phyloP scores from a whole-genome alignment of 2,797 vertebrate species.

The Parotocinclus haroldoi region DNA sequence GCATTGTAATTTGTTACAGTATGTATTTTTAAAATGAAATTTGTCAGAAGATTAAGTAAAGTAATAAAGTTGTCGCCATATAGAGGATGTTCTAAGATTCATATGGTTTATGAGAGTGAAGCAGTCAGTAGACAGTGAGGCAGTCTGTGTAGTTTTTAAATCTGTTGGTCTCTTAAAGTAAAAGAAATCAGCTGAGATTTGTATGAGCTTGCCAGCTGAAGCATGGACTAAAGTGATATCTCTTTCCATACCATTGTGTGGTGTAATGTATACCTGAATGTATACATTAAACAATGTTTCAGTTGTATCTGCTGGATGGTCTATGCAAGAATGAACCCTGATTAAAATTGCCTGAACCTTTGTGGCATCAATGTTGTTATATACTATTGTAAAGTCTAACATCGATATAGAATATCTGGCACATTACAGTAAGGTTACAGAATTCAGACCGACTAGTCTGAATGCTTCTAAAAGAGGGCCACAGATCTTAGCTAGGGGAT shows the following conservation, averaged over 20 bases:
- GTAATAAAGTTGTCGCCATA: constrained; percentile 5
- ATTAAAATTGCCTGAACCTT: constrained; percentile 4
- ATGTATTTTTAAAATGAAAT: no score
- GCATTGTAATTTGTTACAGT: not conserved
- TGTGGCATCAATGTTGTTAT: no score
- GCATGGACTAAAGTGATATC: constrained; percentile 34
- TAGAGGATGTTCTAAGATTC: constrained; percentile 22
- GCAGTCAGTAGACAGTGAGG: constrained; percentile 44
- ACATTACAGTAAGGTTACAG: not conserved
- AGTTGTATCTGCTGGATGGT: constrained; percentile 30
- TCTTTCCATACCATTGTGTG: constrained; percentile 43
- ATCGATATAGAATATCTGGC: constrained; percentile 18
- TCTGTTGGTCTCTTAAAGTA: constrained; percentile 52
- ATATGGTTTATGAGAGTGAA: constrained; percentile 18
- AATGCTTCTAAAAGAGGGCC: constrained; percentile 18
- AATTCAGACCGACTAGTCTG: constrained; percentile 39
- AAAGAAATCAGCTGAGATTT: constrained; percentile 44
- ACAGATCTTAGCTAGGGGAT: constrained; percentile 46
- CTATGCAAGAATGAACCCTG: constrained; percentile 16
- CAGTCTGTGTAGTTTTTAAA: constrained; percentile 49
- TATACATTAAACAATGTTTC: constrained; percentile 44
- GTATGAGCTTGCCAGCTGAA: constrained; percentile 30
- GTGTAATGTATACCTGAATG: constrained; percentile 47
- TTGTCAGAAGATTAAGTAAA: constrained; percentile 14
- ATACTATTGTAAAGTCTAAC: constrained; percentile 7